Evolutionary conservation across 2,113 vertebrate genomes (phyloP), one percentile per base, ranked within the genome.

Genomic region (Hassar affinis): DNA sequence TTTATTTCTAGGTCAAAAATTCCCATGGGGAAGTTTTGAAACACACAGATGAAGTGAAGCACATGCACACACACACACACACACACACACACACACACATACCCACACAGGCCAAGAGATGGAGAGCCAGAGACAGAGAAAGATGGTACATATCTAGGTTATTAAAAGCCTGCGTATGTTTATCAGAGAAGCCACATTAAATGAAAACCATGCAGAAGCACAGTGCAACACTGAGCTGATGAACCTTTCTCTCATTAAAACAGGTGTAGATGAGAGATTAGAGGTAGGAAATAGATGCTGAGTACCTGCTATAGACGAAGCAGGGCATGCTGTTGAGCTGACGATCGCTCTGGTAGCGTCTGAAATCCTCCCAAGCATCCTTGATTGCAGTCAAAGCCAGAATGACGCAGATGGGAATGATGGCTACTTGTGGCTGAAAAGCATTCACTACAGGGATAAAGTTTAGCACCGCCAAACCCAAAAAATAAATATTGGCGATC

Each of bases 301-400:
- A 33, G 9, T 1, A 27, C 62, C 0, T 64, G 89, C 94, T 94
- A 80, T 96, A 98, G 86, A 96, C n/a, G 83, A 93, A 89, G 85
- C 97, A 97, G 1, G 89, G 92, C 66, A 84, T 95, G 82, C 92
- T 93, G 91, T 99, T 99, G 89, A 98, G 93, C 92, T 94, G 91
- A 89, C 89, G 95, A 91, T 98, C 97, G 0, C 94, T 90, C 83
- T 94, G 93, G 88, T 94, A 97, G n/a, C 96, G 92, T 82, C 94
- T 92, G 88, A 97, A 94, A 88, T 99, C 97, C 86, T 98, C 98
- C 96, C 96, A 98, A 75, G 94, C 94, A 18, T 98, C 97, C 89
- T 99, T 99, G 61, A 98, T 78, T 49, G 96, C 96, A 0, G 97
- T 97, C 57, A 97, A 90, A 0, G 90, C 86, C 90, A 99, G 85